Percentiles rank a stretch among this genome's conserved stretches.
These are phyloP conservation scores for Scaptomyza montana DNA, from an alignment of 1,140 invertebrate genomes.

Conservation along the genomic window DNA sequence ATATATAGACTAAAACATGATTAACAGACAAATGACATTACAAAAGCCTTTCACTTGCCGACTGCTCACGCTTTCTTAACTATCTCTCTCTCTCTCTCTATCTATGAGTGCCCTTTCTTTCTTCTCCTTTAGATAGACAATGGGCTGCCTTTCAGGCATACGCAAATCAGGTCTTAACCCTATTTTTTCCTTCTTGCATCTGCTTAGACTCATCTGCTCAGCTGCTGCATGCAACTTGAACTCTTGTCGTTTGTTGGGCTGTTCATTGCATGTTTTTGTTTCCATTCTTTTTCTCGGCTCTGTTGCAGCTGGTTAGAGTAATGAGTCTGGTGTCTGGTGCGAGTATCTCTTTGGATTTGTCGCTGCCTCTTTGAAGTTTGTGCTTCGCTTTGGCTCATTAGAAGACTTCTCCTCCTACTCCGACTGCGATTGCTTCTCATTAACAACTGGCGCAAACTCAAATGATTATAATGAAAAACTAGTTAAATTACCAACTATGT, in stretches of 20 bases:
- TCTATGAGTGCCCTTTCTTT: slow-evolving; percentile 20
- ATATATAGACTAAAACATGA: slow-evolving; percentile 71
- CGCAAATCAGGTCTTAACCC: slow-evolving; percentile 78
- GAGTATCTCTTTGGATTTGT: slow-evolving; percentile 33
- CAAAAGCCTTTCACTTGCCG: slow-evolving; percentile 75
- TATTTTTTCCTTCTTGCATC: slow-evolving; percentile 61
- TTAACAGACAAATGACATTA: slow-evolving; percentile 82
- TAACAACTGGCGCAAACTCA: slow-evolving; percentile 22
- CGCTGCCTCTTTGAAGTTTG: slow-evolving; percentile 44
- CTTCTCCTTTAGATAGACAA: slow-evolving; percentile 60
- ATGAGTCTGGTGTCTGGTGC: slow-evolving; percentile 2
- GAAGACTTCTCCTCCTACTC: slow-evolving; percentile 9
- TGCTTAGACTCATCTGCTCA: slow-evolving; percentile 29
- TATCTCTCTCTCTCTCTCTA: neutral
- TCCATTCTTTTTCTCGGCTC: neutral
- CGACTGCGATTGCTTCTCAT: slow-evolving; percentile 5
- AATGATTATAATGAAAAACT: slow-evolving; percentile 24
- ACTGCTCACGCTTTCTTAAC: slow-evolving; percentile 22
- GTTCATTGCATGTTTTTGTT: slow-evolving; percentile 10
- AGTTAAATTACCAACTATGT: neutral
- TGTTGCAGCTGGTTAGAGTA: slow-evolving; percentile 12
- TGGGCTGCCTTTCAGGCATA: slow-evolving; percentile 62
- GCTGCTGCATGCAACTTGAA: slow-evolving; percentile 62
- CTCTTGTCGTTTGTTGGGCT: slow-evolving; percentile 49
- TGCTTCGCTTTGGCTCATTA: slow-evolving; percentile 38